A percentile compares a stretch with the other conserved stretches of the same genome.
Conservation (phyloP, 2,888 invertebrate genomes). For the Drosophila algonquin region DNA sequence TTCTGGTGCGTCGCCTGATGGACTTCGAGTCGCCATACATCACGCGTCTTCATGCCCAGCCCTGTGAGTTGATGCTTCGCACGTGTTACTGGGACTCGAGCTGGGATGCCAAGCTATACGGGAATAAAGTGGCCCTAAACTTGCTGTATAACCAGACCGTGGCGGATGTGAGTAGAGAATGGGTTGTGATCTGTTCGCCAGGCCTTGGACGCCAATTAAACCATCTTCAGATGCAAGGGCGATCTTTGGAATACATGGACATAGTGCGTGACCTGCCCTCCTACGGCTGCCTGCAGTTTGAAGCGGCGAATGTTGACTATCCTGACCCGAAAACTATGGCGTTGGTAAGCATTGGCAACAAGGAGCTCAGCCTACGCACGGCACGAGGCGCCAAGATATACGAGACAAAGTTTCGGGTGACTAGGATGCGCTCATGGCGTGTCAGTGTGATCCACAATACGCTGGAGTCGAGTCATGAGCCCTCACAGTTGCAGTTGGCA, state of each 20-base stretch:
- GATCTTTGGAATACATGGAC: constrained; percentile 95
- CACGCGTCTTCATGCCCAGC: constrained; percentile 91
- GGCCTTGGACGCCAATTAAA: constrained; percentile 89
- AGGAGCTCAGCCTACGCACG: constrained; percentile 91
- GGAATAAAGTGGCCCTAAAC: constrained; percentile 92
- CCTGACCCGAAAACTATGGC: constrained; percentile 88
- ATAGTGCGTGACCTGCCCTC: constrained; percentile 92
- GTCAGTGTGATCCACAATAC: constrained; percentile 91
- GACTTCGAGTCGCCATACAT: constrained; percentile 99
- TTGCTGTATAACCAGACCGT: constrained; percentile 94
- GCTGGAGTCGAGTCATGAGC: constrained; percentile 67
- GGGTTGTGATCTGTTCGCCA: constrained; percentile 92
- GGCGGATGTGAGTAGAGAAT: constrained; percentile 93
- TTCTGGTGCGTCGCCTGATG: constrained; percentile 94
- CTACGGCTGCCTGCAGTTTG: constrained; percentile 94
- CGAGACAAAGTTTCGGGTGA: constrained; percentile 96
- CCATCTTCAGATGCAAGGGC: constrained; percentile 89
- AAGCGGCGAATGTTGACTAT: constrained; percentile 90
- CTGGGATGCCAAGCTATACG: constrained; percentile 92
- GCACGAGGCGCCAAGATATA: constrained; percentile 86
- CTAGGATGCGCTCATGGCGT: constrained; percentile 98
- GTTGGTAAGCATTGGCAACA: constrained; percentile 92
- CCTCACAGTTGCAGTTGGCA: constrained; percentile 89
- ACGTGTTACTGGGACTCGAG: constrained; percentile 96
- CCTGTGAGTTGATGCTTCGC: constrained; percentile 92